Base-by-base conservation (phyloP, 2,797 vertebrate species). In the Phataginus tetradactyla region DNA sequence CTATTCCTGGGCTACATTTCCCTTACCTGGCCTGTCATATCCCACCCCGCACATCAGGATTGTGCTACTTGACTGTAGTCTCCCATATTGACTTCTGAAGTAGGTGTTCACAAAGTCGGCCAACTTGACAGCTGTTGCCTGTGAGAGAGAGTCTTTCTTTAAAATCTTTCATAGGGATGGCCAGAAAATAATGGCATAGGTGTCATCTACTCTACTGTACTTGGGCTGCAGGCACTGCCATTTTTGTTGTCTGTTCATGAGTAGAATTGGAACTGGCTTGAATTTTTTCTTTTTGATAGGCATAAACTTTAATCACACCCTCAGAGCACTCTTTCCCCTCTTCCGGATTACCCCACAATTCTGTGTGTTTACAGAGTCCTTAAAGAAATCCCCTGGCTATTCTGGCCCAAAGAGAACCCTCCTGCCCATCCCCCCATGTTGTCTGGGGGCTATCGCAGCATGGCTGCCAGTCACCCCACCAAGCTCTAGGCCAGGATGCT, bases 221-320 rank as follows among this genome's bases (percentile, higher is more conserved):
- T 71, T 86, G 57, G 63, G 23, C 18, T 72, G 21, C 0, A n/a
- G 29, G 1, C n/a, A 37, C 1, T 63, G 11, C 57, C 32, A 9
- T 86, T 59, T 77, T 72, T 93, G 27, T 81, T 94, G 93, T 79
- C 12, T 78, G 37, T 81, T 85, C 91, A 53, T 64, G 29, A 91
- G 8, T 63, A 68, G 42, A 80, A 53, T 95, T 63, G 63, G 63
- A 91, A 93, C 11, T 57, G 25, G 18, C 34, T 96, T 69, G 68
- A 66, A 39, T 95, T 55, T 57, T 57, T 37, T 59, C 27, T 91
- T 81, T 85, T 66, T 39, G n/a, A 83, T 57, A 68, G 49, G 15
- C 13, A 3, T 49, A 68, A 12, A 72, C 11, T 51, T 81, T 32
- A 83, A 8, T 79, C 21, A 63, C 4, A 72, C 21, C 32, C 18